Conservation (phyloP, 2,797 vertebrate genomes). For the Ctenosaura bakeri region DNA sequence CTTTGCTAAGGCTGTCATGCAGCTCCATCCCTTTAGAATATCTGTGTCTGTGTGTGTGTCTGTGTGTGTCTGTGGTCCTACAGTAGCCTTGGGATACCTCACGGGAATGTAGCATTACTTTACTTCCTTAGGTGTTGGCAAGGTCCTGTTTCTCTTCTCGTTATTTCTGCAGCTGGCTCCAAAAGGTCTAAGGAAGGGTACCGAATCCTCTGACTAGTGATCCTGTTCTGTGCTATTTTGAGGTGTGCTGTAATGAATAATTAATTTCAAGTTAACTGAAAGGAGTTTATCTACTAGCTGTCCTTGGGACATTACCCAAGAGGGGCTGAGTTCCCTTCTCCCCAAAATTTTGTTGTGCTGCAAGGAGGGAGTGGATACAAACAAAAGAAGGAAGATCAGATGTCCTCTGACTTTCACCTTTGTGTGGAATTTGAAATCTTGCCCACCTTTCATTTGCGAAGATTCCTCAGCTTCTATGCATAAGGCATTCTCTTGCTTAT, state of each 20-base stretch:
- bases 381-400: background rate
- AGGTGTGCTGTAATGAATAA: conserved; percentile 65
- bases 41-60: no score
- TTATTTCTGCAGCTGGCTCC: conserved; percentile 28
- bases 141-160: background rate
- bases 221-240: conserved; percentile 68
- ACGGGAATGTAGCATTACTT: background rate
- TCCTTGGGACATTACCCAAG: conserved; percentile 60
- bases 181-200: conserved; percentile 28
- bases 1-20: background rate
- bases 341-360: conserved; percentile 36
- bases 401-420: background rate
- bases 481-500: background rate
- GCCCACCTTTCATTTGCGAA: background rate
- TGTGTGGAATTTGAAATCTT: background rate
- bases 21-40: background rate
- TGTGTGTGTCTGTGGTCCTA: background rate
- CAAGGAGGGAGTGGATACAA: background rate
- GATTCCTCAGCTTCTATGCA: background rate
- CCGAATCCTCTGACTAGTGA: conserved; percentile 30
- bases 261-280: conserved; percentile 64
- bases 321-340: background rate
- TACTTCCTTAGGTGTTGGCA: conserved; percentile 17
- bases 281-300: conserved; percentile 52
- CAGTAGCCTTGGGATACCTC: background rate